Conservation (phyloP, 2,888 invertebrate species). For the Mimachlamys varia region DNA sequence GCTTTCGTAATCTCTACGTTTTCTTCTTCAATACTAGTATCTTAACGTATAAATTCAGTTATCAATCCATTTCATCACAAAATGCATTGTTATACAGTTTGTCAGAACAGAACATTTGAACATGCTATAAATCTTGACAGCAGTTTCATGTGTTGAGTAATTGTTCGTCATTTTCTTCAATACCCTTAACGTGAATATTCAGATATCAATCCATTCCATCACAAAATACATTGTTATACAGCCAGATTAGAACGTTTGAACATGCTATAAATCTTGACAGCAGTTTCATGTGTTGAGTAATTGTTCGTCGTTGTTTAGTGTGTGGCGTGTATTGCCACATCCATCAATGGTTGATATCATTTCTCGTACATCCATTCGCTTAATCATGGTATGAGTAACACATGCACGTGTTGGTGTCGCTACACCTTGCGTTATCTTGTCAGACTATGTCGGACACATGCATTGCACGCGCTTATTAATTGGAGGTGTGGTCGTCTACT, state of each 20-base stretch:
- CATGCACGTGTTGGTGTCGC: background rate
- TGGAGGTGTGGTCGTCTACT: background rate
- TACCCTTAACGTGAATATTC: too few species aligned
- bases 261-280: background rate
- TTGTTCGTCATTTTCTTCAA: too few species aligned
- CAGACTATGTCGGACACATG: background rate
- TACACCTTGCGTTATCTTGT: background rate
- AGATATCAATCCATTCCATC: too few species aligned
- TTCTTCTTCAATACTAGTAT: too few species aligned
- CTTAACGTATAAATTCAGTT: too few species aligned
- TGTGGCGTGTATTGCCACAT: background rate
- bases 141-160: too few species aligned
- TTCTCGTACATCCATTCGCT: background rate
- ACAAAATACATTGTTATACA: too few species aligned
- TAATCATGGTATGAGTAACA: background rate
- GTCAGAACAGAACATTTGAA: background rate
- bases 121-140: background rate
- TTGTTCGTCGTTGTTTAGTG: background rate
- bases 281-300: too few species aligned
- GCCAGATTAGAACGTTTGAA: background rate
- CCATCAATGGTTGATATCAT: background rate
- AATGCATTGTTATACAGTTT: too few species aligned
- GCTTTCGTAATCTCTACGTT: too few species aligned
- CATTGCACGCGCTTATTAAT: constrained; percentile 11
- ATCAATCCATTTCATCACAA: too few species aligned